phyloP scores from a whole-genome alignment of 1,140 invertebrate genomes.

The Intoshia linei region DNA sequence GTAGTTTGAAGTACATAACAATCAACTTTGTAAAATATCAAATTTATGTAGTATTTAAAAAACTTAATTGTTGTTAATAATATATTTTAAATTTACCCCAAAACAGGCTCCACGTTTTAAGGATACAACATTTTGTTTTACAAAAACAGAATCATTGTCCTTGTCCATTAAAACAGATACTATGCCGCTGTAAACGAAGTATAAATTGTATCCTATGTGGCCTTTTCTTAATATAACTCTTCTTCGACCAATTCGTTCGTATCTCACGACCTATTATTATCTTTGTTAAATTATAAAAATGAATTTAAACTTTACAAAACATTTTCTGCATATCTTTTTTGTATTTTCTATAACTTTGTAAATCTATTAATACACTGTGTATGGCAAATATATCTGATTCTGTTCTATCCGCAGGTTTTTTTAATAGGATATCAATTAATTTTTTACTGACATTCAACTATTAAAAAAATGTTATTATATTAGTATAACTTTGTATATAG shows the following conservation, averaged over 20 bases:
- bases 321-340: conserved; percentile 4
- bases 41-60: neutral
- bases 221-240: conserved; percentile 6
- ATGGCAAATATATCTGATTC: conserved; percentile 1
- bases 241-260: neutral
- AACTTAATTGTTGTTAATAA: neutral
- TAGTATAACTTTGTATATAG: too few relatives aligned
- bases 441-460: neutral
- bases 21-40: neutral
- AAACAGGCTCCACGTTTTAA: conserved; percentile 6
- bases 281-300: neutral
- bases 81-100: conserved; percentile 7
- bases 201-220: conserved; percentile 6
- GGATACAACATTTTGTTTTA: neutral
- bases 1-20: neutral
- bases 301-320: conserved; percentile 2
- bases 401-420: neutral
- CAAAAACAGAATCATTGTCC: conserved; percentile 1
- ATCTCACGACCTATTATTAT: neutral
- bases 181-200: conserved; percentile 7
- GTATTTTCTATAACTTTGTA: conserved; percentile 5
- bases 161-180: conserved; percentile 5
- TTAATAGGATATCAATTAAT: neutral
- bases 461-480: too few relatives aligned
- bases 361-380: neutral